Evolutionary conservation across 1,140 invertebrate genomes (phyloP).

Genomic region (Dendroctonus ponderosae): DNA sequence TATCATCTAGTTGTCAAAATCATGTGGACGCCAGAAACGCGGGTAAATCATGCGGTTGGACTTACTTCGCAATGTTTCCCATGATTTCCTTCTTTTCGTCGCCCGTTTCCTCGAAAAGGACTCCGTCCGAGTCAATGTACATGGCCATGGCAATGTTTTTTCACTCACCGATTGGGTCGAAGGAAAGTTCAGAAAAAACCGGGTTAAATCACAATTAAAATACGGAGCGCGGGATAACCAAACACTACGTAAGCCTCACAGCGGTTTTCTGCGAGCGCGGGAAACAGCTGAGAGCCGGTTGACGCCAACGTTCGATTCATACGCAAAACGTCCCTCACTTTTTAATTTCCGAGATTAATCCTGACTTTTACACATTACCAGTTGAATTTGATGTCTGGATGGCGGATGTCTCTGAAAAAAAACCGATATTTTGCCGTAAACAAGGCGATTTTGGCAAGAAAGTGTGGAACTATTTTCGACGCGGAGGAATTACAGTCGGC

Average conservation of each 20-base stretch:
- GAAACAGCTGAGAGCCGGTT: conserved; percentile 64
- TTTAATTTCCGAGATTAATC: too few relatives aligned
- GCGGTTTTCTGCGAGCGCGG: conserved; percentile 62
- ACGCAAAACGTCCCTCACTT: conserved; percentile 48
- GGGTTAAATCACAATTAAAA: conserved; percentile 40
- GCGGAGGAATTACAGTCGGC: conserved; percentile 51
- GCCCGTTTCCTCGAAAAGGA: conserved; percentile 39
- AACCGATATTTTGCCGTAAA: neutral
- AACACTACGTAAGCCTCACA: conserved; percentile 51
- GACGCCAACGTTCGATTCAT: conserved; percentile 53
- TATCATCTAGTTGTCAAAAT: conserved; percentile 11
- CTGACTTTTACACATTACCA: neutral
- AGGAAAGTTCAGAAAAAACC: conserved; percentile 34
- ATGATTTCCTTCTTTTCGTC: conserved; percentile 44
- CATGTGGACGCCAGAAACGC: conserved; percentile 11
- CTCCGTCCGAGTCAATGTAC: conserved; percentile 41
- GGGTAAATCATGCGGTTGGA: conserved; percentile 39
- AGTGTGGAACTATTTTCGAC: conserved; percentile 52
- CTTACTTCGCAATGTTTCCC: conserved; percentile 44
- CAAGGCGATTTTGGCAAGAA: conserved; percentile 10
- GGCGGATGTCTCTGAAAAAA: neutral
- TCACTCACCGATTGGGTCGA: conserved; percentile 25
- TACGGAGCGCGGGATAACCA: conserved; percentile 45
- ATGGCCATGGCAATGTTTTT: conserved; percentile 41
- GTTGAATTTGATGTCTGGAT: neutral